Percentiles rank a stretch among this genome's conserved stretches.
These are phyloP conservation scores for Apotomis betuletana DNA, from an alignment of 2,888 invertebrate genomes.

Conservation along the genomic window DNA sequence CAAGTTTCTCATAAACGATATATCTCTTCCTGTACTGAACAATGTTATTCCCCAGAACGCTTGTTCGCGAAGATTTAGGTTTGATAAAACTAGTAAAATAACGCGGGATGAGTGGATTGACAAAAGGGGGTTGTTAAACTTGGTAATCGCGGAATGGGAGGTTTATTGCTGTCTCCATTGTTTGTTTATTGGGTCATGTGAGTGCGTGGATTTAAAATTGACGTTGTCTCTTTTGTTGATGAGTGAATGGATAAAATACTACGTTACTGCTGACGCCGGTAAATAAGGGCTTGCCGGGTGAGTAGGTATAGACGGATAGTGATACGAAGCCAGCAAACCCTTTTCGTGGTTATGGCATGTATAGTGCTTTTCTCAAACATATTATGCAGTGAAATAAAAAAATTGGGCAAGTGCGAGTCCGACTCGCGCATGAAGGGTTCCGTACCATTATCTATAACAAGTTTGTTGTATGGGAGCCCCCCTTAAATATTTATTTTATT, in stretches of 20 bases:
- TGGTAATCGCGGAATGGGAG: constrained; percentile 8
- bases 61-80: constrained; percentile 29
- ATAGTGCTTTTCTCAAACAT: too few relatives aligned
- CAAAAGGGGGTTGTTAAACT: constrained; percentile 25
- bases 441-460: too few relatives aligned
- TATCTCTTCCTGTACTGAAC: constrained; percentile 68
- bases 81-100: constrained; percentile 34
- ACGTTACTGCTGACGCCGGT: too few relatives aligned
- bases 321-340: too few relatives aligned
- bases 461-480: too few relatives aligned
- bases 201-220: not conserved
- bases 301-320: too few relatives aligned
- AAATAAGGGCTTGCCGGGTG: too few relatives aligned
- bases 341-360: too few relatives aligned
- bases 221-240: not conserved
- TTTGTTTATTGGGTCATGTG: constrained; percentile 1
- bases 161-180: constrained; percentile 16
- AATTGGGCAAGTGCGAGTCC: too few relatives aligned
- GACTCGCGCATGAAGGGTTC: too few relatives aligned
- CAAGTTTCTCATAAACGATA: constrained; percentile 76
- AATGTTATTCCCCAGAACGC: constrained; percentile 62
- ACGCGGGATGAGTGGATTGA: constrained; percentile 9
- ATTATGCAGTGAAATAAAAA: too few relatives aligned
- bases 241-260: not conserved
- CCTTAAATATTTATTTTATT: too few relatives aligned